Percentiles rank a stretch among this genome's conserved stretches.
Evolutionary conservation across 1,140 invertebrate genomes (phyloP).

Genomic region (Macrostomum lignano): DNA sequence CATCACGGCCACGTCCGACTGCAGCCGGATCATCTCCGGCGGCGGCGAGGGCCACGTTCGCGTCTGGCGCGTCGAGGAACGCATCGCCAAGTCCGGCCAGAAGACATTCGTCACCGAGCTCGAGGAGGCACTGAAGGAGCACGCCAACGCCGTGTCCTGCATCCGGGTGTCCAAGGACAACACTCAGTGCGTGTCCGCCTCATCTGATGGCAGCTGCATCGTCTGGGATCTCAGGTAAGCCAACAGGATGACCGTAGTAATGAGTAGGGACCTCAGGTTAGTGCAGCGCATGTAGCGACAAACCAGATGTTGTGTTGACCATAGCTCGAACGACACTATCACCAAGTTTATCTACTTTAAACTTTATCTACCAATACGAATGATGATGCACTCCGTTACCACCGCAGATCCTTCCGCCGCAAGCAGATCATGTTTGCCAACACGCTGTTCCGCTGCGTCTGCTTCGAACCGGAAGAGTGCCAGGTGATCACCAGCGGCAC

Average conservation of each 20-base stretch:
- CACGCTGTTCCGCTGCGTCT: slow-evolving; percentile 51
- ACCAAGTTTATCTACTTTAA: slow-evolving; percentile 4
- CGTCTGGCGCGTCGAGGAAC: slow-evolving; percentile 8
- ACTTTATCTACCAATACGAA: background rate
- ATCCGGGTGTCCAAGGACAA: slow-evolving; percentile 45
- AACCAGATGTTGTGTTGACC: background rate
- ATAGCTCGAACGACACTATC: background rate
- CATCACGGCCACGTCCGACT: slow-evolving; percentile 40
- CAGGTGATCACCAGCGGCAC: slow-evolving; percentile 59
- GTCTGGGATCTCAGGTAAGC: slow-evolving; percentile 47
- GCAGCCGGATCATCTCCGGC: slow-evolving; percentile 45
- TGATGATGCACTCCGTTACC: background rate
- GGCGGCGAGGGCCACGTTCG: slow-evolving; percentile 52
- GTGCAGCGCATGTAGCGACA: too few species aligned
- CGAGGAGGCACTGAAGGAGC: slow-evolving; percentile 43
- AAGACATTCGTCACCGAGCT: slow-evolving; percentile 10
- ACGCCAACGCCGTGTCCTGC: slow-evolving; percentile 51
- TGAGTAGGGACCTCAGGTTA: too few species aligned
- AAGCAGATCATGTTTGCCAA: slow-evolving; percentile 55
- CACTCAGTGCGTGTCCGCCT: slow-evolving; percentile 49
- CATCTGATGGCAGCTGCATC: slow-evolving; percentile 59
- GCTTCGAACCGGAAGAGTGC: slow-evolving; percentile 43
- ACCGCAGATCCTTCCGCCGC: slow-evolving; percentile 35
- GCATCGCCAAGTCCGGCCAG: too few species aligned
- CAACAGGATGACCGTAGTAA: background rate